Percentiles rank a stretch among this genome's conserved stretches.
Evolutionary conservation across 1,140 invertebrate genomes (phyloP).

Genomic region (Penaeus japonicus): DNA sequence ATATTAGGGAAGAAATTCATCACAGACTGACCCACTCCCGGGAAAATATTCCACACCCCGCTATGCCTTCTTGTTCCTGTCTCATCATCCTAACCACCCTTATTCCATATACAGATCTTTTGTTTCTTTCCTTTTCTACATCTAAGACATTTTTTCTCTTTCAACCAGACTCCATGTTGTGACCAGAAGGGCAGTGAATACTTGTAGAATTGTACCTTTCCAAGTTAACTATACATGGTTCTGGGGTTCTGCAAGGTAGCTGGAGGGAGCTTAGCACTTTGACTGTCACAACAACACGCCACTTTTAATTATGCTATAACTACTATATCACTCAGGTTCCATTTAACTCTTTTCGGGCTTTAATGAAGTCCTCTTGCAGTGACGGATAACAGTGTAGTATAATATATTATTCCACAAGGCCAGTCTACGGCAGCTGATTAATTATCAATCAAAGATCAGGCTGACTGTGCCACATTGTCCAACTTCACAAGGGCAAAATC

Average conservation of each 20-base stretch:
- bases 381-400: neutral
- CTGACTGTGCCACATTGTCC: too few relatives aligned
- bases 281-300: neutral
- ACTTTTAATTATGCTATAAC: neutral
- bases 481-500: too few relatives aligned
- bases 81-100: too few relatives aligned
- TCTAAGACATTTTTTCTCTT: too few relatives aligned
- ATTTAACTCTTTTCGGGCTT: neutral
- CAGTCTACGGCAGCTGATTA: too few relatives aligned
- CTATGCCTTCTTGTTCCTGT: neutral
- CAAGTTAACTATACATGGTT: neutral
- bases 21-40: slow-evolving; percentile 27
- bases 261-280: slow-evolving; percentile 28
- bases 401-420: neutral
- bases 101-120: too few relatives aligned
- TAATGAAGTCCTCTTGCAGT: neutral
- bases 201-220: too few relatives aligned
- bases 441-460: too few relatives aligned
- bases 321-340: neutral
- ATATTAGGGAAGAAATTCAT: slow-evolving; percentile 40
- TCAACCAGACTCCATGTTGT: too few relatives aligned
- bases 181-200: too few relatives aligned
- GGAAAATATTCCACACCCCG: neutral
- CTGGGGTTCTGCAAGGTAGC: slow-evolving; percentile 13
- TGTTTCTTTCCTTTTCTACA: too few relatives aligned